Base-by-base conservation (phyloP, 2,797 vertebrate species). In the Emydoidea blandingii region DNA sequence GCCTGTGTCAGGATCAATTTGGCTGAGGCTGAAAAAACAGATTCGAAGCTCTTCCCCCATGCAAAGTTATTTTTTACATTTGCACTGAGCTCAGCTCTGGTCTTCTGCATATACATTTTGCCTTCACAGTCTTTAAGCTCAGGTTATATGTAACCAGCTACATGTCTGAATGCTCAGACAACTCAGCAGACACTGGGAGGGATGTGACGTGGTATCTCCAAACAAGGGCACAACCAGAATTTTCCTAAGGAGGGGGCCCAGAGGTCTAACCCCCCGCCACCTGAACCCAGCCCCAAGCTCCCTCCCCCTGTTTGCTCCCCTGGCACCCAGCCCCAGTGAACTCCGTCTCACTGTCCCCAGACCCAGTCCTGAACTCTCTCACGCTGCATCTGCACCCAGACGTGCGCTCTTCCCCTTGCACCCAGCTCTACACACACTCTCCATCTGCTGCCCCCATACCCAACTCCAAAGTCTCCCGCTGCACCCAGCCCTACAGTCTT, bases 111-210 rank as follows among this genome's bases (percentile, higher is more conserved):
- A 25, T 72, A 41, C 8, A 34, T 18, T 31, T 21, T 62, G 52
- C 53, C 21, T 50, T 87, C 34, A 57, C 2, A 12, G 34, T 18
- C 12, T 18, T 12, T 37, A 53, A 41, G 49, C 27, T 81, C 88
- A 34, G 54, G 44, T 27, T 72, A 21, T 80, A 50, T 62, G 53
- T 31, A 59, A 88, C 49, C 6, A 68, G 7, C 11, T 12, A 84
- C 2, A 0, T 14, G 82, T 92, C 81, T 78, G 23, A 89, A 74
- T 0, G 1, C 78, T 31, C 47, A 56, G 29, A 88, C 3, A 14
- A 47, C 37, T 68, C 68, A 54, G 80, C 90, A 78, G 76, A 85
- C 57, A 54, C 29, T 54, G 47, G 81, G 27, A 10, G 23, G 65
- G 0, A 6, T 6, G 11, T 19, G 9, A 12, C 49, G 21, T 10